Evolutionary conservation across 2,113 vertebrate genomes (phyloP), one percentile per base, ranked within the genome.

Genomic region (Gadus chalcogrammus): DNA sequence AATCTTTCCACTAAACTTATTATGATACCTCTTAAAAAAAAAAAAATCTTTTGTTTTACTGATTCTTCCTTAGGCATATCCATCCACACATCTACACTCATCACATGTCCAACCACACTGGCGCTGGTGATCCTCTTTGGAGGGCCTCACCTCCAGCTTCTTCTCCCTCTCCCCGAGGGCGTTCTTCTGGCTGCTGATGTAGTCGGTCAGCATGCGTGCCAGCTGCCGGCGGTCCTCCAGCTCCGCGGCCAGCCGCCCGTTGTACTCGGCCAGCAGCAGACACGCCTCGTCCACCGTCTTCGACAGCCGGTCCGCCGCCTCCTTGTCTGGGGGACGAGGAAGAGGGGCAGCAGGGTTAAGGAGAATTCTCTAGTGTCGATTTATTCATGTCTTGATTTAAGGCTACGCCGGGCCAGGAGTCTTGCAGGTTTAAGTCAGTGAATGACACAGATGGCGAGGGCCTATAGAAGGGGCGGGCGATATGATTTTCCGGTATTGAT

Each of bases 261-360:
- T 99, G 85, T 99, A 99, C 88, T 99, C 97, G 0, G 97, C 97
- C 76, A 99, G 91, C 70, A 99, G 88, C 79, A 99, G 92, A 80
- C 97, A 99, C 0, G 97, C 97, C 84, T 99, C 97, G 13, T 99
- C 97, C 88, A 99, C 97, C 0, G 95, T 99, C 92, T 97, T 97
- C 0, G 97, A 99, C 31, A 99, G 93, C 52, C 95, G 94, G 78
- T 99, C 97, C 0, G 97, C 97, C 0, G 96, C 96, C 72, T 97
- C 95, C 81, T 98, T 98, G 90, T 99, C 97, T 99, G 72, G 64
- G 5, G 63, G 31, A 16, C 2, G 1, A 11, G 35, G 8, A 79
- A 20, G 20, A 15, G 64, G 56, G 61, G 61, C 12, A 22, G 7
- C 7, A n/a, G 16, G 1, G 0, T n/a, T 16, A 20, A 0, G 53